phyloP scores from a whole-genome alignment of 2,797 vertebrate genomes.

The Pseudopleuronectes americanus region DNA sequence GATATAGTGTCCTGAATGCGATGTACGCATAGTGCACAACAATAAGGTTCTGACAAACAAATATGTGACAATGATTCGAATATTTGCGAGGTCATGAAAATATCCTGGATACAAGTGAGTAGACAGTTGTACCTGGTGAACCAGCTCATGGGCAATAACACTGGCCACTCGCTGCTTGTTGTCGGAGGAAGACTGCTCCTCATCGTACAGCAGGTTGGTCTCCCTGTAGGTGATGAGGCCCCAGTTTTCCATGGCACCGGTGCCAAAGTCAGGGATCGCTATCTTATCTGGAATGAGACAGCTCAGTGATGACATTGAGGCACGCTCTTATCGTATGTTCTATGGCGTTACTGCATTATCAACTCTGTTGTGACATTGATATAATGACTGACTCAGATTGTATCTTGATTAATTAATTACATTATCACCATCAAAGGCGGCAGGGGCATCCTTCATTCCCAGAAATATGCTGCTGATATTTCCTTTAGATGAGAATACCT shows the following conservation, averaged over 20 bases:
- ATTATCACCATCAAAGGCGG: no score
- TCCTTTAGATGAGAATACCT: neutral
- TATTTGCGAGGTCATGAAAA: no score
- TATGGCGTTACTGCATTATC: conserved; percentile 7
- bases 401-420: neutral
- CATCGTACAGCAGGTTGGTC: conserved; percentile 92
- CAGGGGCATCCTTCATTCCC: no score
- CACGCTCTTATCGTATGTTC: neutral
- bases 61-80: neutral
- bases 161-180: conserved; percentile 93
- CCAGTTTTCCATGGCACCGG: conserved; percentile 99
- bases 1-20: neutral
- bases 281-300: conserved; percentile 89
- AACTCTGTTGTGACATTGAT: neutral
- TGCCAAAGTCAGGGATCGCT: conserved; percentile 97
- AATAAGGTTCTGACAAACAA: no score
- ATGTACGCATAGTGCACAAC: no score
- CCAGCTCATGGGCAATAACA: conserved; percentile 94
- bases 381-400: neutral
- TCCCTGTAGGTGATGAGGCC: conserved; percentile 96
- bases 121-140: conserved; percentile 90
- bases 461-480: neutral
- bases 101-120: no score
- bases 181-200: conserved; percentile 86
- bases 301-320: neutral